Evolutionary conservation across 2,113 vertebrate genomes (phyloP), one percentile per base, ranked within the genome.

Genomic region (Ochotona princeps): DNA sequence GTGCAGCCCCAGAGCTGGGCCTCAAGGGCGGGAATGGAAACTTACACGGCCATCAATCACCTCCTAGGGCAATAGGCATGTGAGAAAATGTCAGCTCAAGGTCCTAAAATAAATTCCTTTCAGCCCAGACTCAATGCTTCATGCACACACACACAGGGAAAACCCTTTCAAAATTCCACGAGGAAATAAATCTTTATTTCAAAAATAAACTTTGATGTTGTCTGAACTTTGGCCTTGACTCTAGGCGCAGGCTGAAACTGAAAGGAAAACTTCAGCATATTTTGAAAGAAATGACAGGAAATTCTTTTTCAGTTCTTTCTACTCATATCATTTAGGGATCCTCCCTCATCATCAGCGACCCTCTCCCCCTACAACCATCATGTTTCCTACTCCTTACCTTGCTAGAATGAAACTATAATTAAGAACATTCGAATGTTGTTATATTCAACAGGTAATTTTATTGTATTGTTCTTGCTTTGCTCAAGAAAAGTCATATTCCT

Each of bases 201-300:
- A 96, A 92, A 96, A 96, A 91, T 83, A 96, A 96, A 92, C 80
- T 95, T 93, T 94, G 90, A 92, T 93, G 75, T 94, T 95, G 51
- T 80, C 94, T 92, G 92, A 95, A 95, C 93, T 96, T 96, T 96
- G 84, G 57, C 90, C 92, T 88, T 94, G 80, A 96, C 51, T 92
- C 87, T 75, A 75, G 92, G 80, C 60, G 70, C 83, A 92, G 90
- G 66, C 92, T 94, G 90, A 94, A 74, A 95, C 65, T 79, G 26
- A 1, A 0, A 91, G 75, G 92, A 93, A 94, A 92, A 83, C 86
- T 26, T 86, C 92, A 80, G 15, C 13, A 65, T 91, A 49, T 92
- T 95, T 83, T 83, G 75, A 92, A 94, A 92, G 87, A 94, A 94
- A 90, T 91, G 87, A 74, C 23, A 2, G 88, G 93, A 89, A 76